Conservation (phyloP, 2,797 vertebrate genomes). For the Coracias cyanogaster region DNA sequence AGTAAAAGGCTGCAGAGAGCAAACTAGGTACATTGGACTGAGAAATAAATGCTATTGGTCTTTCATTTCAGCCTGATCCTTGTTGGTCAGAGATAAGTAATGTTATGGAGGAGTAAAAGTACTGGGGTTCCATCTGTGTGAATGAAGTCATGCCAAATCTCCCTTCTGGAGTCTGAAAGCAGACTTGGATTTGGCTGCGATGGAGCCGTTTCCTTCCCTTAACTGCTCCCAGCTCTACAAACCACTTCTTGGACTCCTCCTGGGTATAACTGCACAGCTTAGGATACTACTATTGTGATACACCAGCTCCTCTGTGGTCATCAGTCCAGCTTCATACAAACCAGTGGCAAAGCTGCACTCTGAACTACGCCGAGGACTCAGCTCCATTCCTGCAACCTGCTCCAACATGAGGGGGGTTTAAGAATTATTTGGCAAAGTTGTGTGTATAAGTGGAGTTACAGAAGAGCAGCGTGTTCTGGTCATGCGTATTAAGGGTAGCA, state of each 20-base stretch:
- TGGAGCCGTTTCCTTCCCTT: background rate
- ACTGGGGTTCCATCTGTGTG: background rate
- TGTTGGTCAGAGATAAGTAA: background rate
- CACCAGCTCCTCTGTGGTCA: background rate
- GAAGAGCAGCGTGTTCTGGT: background rate
- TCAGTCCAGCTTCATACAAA: background rate
- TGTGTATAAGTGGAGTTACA: background rate
- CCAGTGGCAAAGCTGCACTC: background rate
- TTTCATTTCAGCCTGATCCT: background rate
- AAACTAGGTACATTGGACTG: background rate
- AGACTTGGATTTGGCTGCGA: background rate
- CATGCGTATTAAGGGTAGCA: fast-evolving
- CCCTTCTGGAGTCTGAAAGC: background rate
- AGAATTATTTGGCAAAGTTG: background rate
- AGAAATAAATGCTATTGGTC: background rate
- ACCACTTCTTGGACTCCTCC: background rate
- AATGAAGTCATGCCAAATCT: background rate
- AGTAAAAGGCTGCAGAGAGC: background rate
- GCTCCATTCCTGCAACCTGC: background rate
- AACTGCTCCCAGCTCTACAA: background rate
- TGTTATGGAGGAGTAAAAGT: background rate
- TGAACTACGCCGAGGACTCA: background rate
- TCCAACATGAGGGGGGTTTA: background rate
- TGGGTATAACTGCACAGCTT: background rate
- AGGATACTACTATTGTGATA: background rate